A percentile compares a stretch with the other conserved stretches of the same genome.
phyloP scores from a whole-genome alignment of 2,888 invertebrate species.

The Ptilodon capucinus region DNA sequence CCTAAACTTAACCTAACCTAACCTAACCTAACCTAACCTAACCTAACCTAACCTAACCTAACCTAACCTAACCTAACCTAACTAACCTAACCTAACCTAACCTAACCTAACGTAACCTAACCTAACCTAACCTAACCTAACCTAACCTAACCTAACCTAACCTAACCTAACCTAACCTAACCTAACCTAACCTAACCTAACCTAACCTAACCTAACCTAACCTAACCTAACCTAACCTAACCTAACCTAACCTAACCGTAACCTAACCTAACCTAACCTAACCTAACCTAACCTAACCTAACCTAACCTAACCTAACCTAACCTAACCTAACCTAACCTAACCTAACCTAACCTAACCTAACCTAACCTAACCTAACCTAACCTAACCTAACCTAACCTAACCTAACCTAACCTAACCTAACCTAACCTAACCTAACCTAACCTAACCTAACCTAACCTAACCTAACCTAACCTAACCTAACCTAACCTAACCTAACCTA shows the following conservation, averaged over 20 bases:
- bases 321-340: conserved; percentile 10
- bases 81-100: too few species aligned
- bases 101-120: conserved; percentile 10
- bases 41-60: too few species aligned
- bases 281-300: conserved; percentile 9
- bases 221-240: conserved; percentile 9
- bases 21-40: too few species aligned
- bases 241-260: conserved; percentile 9
- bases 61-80: too few species aligned
- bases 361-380: conserved; percentile 11
- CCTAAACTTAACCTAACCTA: too few species aligned
- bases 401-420: conserved; percentile 11
- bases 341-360: conserved; percentile 9
- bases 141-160: conserved; percentile 13
- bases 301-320: conserved; percentile 9
- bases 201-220: conserved; percentile 18
- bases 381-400: conserved; percentile 11
- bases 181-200: conserved; percentile 21
- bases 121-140: conserved; percentile 17
- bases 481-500: conserved; percentile 16
- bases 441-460: conserved; percentile 9
- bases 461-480: conserved; percentile 12
- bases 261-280: conserved; percentile 9
- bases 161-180: conserved; percentile 16
- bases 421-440: conserved; percentile 9